Base-by-base conservation (phyloP, 2,113 vertebrate genomes). In the Smithornis capensis region DNA sequence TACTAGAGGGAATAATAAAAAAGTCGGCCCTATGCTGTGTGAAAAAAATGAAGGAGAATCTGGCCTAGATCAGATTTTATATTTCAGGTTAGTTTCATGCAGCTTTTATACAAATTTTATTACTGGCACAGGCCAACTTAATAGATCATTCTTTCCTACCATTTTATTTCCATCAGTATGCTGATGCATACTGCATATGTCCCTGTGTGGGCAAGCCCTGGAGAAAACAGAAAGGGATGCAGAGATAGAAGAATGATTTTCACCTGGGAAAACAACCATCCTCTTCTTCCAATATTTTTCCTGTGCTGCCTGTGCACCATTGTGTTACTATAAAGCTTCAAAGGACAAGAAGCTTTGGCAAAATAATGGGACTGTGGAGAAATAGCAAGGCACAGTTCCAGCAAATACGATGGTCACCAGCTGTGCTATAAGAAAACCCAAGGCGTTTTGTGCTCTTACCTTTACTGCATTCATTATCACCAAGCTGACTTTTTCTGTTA, bases 381-480 rank as follows among this genome's bases (percentile, higher is more conserved):
- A 83, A 63, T 3, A 90, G 25, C 4, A 1, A 94, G 37, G 55
- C 60, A 65, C 14, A 63, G 11, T 77, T 86, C 33, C 50, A 77
- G 55, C 18, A 95, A 38, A 97, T 96, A 44, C 33, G 4, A 75
- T 47, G 33, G 52, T 52, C 86, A 83, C 49, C 29, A 87, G 56
- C 73, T 86, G 17, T 67, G 29, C 42, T 84, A 24, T 16, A 70
- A 92, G 12, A 62, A 14, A 93, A 89, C 19, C 22, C 24, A 52
- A 84, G 40, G 64, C 4, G 90, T 69, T 76, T 95, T 89, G n/a
- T 82, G 35, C 28, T 87, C 74, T 71, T 93, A 82, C 37, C 25
- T 87, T 85, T 83, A 79, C 81, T 94, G 35, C 62, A 73, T 94
- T 81, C 74, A 50, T 92, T 92, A 89, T 42, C 42, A 73, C 65